Evolutionary conservation across 2,113 vertebrate species (phyloP), one percentile per base, ranked within the genome.

Genomic region (Apteryx mantelli): DNA sequence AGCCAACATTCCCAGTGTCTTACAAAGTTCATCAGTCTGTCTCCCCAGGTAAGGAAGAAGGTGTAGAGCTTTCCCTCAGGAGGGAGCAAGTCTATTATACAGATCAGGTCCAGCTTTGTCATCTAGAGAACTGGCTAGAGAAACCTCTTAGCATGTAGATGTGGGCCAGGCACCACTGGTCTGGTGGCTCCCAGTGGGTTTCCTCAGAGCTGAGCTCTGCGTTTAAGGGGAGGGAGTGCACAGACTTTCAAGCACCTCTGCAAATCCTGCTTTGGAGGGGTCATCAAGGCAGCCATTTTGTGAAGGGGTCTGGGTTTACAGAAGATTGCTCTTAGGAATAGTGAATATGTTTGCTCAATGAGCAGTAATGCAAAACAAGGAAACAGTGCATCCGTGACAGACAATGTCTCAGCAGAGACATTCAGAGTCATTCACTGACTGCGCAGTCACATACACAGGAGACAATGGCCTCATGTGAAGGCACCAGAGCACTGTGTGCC

Each of bases 261-360:
- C 48, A 63, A 44, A 56, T 56, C n/a, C 24, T 52, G 11, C 16
- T 85, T 68, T 80, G 85, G 52, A 79, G 19, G 21, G 42, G 16
- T 60, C 65, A 64, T 38, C 32, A 7, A 65, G 24, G 30, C 30
- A 75, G 50, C 73, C 5, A 0, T 24, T 0, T 0, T 16, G 52
- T 0, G 0, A 18, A 60, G 46, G 42, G 0, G 0, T 26, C 52
- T 24, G 60, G 13, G 2, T 79, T 68, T 44, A 8, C 4, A 7
- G 48, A 48, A 86, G 75, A 21, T 0, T 3, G 5, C 7, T 71
- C 40, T 83, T 24, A 16, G 38, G 50, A 79, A 14, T 2, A 68
- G 46, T 30, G 63, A 63, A 81, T 34, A 28, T 5, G 7, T 81
- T 75, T 66, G n/a, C 30, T 15, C 34, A 71, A 42, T n/a, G 7